A percentile compares a stretch with the other conserved stretches of the same genome.
phyloP scores from a whole-genome alignment of 2,888 invertebrate genomes.

The Axea sp. region DNA sequence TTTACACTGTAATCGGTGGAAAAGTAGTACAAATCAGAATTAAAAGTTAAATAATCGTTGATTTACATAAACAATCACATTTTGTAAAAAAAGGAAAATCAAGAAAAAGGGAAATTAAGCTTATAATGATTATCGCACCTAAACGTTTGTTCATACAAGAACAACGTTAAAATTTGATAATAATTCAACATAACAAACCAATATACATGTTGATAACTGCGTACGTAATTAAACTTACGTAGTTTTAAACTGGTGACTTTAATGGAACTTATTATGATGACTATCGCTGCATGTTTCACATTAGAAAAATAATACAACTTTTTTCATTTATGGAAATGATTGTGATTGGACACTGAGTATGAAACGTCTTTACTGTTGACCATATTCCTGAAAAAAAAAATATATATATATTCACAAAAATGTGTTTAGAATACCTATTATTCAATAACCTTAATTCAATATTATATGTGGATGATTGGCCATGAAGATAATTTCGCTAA shows the following conservation, averaged over 20 bases:
- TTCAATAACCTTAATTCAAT: too few species aligned
- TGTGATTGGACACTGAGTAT: conserved; percentile 70
- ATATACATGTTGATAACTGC: background rate
- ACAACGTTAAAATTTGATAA: conserved; percentile 1
- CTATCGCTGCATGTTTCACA: conserved; percentile 59
- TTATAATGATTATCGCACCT: conserved; percentile 9
- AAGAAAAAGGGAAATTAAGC: conserved; percentile 3
- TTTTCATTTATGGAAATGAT: conserved; percentile 62
- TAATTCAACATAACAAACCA: background rate
- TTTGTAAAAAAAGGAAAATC: conserved; percentile 3
- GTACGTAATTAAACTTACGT: background rate
- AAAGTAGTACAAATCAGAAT: conserved; percentile 19
- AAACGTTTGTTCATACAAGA: background rate
- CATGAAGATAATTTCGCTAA: too few species aligned
- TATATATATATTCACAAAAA: too few species aligned
- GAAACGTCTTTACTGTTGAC: conserved; percentile 73
- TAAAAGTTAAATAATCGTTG: conserved; percentile 28
- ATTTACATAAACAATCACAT: conserved; percentile 11
- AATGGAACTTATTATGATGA: conserved; percentile 30
- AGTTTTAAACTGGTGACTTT: background rate
- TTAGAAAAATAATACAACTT: conserved; percentile 78
- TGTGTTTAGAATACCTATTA: too few species aligned
- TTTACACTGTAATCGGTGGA: conserved; percentile 39
- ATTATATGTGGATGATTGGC: too few species aligned
- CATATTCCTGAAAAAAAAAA: conserved; percentile 67